Evolutionary conservation across 1,140 invertebrate genomes (phyloP), one percentile per base, ranked within the genome.

Genomic region (Calephelis virginiensis): DNA sequence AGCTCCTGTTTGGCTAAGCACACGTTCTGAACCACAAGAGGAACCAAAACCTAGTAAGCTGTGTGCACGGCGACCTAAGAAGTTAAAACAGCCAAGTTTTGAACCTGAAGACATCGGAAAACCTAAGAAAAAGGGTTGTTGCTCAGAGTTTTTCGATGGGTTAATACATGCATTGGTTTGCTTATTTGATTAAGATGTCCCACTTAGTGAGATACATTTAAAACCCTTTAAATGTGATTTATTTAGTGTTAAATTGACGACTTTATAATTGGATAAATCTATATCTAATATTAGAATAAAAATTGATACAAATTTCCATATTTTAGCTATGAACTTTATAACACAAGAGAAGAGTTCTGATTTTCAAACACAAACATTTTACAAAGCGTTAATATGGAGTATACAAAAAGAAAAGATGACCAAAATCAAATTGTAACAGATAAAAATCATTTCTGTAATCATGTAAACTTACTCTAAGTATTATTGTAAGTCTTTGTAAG

Each of bases 131-230:
- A 74, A 67, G 10, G 89, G 87, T 11, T 92, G 91, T 68, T 91
- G 89, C 66, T 83, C 87, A 12, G 85, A 85, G 67, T 89, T 91
- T 70, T 82, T 85, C 45, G 83, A 92, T 62, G 83, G 87, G 40
- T 73, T 92, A 12, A 71, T 91, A 47, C 73, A 90, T 72, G 89
- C 88, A 13, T 83, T 92, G 47, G 86, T 92, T 67, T 92, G 90
- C 70, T 70, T 91, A 50, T 92, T 92, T 70, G 91, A 92, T 70
- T 92, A 79, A 91, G 45, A 40, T n/a, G 6, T 49, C 8, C 37
- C 28, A 11, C 14, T 38, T 17, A 45, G 46, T 48, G 14, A n/a
- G 43, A 47, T 48, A 66, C n/a, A 61, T 45, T n/a, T 17, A 61
- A 60, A 59, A 61, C 59, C 14, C 14, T 59, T 59, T 8, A 7